phyloP scores from a whole-genome alignment of 2,888 invertebrate genomes.

The Dasypogon diadema region DNA sequence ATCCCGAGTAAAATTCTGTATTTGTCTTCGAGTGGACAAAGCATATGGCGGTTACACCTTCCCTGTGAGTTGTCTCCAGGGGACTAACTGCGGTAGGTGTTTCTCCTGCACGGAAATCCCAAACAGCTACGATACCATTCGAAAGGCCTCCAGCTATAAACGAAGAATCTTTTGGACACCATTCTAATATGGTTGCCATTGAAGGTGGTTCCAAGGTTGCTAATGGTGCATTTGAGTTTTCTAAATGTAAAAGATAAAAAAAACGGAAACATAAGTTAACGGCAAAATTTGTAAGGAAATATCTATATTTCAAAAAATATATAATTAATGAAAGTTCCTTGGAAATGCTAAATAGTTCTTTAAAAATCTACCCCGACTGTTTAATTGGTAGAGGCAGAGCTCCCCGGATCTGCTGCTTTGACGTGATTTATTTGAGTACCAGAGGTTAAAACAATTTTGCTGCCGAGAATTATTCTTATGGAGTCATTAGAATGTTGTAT shows the following conservation, averaged over 20 bases:
- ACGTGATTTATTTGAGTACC: too few relatives aligned
- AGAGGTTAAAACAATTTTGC: too few relatives aligned
- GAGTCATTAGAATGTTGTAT: too few relatives aligned
- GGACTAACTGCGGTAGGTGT: slow-evolving; percentile 80
- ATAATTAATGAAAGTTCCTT: too few relatives aligned
- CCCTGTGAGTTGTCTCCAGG: slow-evolving; percentile 86
- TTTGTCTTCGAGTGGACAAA: slow-evolving; percentile 96
- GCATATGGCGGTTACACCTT: slow-evolving; percentile 83
- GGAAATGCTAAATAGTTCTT: too few relatives aligned
- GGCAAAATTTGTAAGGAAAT: neutral
- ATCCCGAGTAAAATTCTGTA: slow-evolving; percentile 92
- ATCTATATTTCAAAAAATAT: too few relatives aligned
- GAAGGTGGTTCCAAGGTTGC: slow-evolving; percentile 78
- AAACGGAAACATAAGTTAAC: too few relatives aligned
- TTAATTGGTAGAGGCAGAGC: too few relatives aligned
- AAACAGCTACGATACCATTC: slow-evolving; percentile 81
- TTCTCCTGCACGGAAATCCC: slow-evolving; percentile 84
- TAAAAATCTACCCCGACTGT: too few relatives aligned
- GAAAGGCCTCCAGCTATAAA: slow-evolving; percentile 79
- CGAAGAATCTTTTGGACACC: slow-evolving; percentile 87
- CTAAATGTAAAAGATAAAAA: slow-evolving; percentile 64
- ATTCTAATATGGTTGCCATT: slow-evolving; percentile 81
- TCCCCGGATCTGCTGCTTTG: too few relatives aligned
- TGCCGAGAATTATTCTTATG: too few relatives aligned
- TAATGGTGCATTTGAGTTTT: slow-evolving; percentile 72